A percentile compares a stretch with the other conserved stretches of the same genome.
phyloP scores from a whole-genome alignment of 2,888 invertebrate genomes.

The Strigamia transsilvanica region DNA sequence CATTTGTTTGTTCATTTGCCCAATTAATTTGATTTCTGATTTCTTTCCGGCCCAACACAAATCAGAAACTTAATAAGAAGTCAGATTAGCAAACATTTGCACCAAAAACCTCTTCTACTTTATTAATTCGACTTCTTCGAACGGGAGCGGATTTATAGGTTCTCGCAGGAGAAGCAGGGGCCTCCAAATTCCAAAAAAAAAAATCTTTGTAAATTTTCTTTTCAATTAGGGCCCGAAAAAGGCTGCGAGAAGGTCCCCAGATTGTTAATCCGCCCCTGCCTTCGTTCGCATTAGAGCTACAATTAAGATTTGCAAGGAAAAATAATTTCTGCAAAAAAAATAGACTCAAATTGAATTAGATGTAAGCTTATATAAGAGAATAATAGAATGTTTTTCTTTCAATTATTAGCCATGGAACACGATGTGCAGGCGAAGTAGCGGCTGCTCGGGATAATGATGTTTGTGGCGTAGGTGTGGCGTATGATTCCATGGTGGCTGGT shows the following conservation, averaged over 20 bases:
- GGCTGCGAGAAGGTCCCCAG: no score
- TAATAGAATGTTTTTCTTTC: constrained; percentile 27
- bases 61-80: background rate
- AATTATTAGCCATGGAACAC: constrained; percentile 86
- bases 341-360: background rate
- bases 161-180: no score
- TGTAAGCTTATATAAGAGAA: background rate
- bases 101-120: background rate
- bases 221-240: no score
- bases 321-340: background rate
- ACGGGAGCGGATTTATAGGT: no score
- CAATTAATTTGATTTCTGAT: constrained; percentile 31
- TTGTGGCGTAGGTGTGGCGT: constrained; percentile 98
- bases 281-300: no score
- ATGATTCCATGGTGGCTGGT: constrained; percentile 98
- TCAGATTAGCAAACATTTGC: background rate
- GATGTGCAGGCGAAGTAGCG: constrained; percentile 99
- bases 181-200: no score
- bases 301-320: no score
- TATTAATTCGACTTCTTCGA: no score
- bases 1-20: constrained; percentile 4
- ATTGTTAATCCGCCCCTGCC: no score
- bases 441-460: constrained; percentile 97
- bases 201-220: no score
- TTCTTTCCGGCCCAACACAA: background rate